Evolutionary conservation across 2,888 invertebrate genomes (phyloP).

Genomic region (Escarpia spicata): DNA sequence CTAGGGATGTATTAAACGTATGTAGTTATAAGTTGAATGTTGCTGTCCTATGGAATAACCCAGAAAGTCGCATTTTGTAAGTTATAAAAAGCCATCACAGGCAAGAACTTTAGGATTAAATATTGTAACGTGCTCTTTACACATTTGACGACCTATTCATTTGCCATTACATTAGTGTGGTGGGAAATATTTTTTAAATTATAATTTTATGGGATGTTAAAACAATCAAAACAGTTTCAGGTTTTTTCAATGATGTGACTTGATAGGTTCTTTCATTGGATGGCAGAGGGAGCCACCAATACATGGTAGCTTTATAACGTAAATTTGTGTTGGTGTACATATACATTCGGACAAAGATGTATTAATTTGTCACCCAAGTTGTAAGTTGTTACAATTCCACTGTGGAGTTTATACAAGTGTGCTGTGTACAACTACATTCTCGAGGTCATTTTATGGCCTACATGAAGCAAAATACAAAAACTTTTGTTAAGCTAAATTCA

Average conservation of each 20-base stretch:
- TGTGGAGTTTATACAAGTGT: not conserved
- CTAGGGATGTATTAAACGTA: not conserved
- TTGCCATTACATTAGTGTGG: no score
- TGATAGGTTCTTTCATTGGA: not conserved
- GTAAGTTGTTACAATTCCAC: not conserved
- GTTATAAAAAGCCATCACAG: no score
- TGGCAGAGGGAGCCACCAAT: not conserved
- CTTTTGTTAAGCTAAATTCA: not conserved
- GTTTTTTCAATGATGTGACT: not conserved
- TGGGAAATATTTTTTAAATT: no score
- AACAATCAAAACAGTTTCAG: no score
- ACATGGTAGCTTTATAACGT: not conserved
- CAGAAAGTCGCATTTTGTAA: no score
- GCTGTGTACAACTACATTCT: not conserved
- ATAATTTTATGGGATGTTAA: no score
- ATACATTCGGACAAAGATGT: not conserved
- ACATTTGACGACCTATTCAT: no score
- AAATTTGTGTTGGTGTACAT: not conserved
- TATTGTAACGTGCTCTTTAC: no score
- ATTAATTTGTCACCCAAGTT: not conserved
- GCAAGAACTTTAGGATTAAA: no score
- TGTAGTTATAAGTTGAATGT: not conserved
- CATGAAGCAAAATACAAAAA: not conserved
- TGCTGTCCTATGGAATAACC: no score
- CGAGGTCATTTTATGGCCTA: not conserved